phyloP scores from a whole-genome alignment of 2,797 vertebrate genomes.

The Melanotaenia maccullochi region DNA sequence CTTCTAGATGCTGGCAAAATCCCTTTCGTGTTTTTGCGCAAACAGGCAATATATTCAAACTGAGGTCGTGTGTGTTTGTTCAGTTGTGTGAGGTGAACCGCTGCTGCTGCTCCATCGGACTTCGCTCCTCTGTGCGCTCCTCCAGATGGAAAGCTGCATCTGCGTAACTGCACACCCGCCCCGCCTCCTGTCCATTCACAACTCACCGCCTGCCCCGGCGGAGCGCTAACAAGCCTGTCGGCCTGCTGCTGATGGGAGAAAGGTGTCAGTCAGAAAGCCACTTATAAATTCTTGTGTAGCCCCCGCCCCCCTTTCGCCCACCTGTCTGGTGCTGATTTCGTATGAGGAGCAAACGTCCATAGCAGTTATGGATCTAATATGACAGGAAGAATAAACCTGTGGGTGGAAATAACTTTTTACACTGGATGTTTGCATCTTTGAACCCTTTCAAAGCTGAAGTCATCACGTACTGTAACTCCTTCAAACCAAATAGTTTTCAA shows the following conservation, averaged over 20 bases:
- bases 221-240: constrained; percentile 27
- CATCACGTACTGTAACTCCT: not conserved
- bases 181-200: constrained; percentile 41
- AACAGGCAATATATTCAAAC: not conserved
- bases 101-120: constrained; percentile 53
- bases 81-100: constrained; percentile 1
- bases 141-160: constrained; percentile 30
- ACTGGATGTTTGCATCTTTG: not conserved
- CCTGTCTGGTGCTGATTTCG: not conserved
- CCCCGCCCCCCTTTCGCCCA: not conserved
- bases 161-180: not conserved
- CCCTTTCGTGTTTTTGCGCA: not conserved
- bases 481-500: not conserved
- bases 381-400: not conserved
- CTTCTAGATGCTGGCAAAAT: not conserved
- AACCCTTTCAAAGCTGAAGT: not conserved
- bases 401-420: not conserved
- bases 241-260: constrained; percentile 7
- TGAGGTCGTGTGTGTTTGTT: not conserved
- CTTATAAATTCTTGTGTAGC: constrained; percentile 10
- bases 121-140: constrained; percentile 49
- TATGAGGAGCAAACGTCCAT: not conserved
- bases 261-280: not conserved
- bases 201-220: constrained; percentile 27
- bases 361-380: not conserved